phyloP scores from a whole-genome alignment of 2,797 vertebrate species.

The Cryptoblepharus egeriae region DNA sequence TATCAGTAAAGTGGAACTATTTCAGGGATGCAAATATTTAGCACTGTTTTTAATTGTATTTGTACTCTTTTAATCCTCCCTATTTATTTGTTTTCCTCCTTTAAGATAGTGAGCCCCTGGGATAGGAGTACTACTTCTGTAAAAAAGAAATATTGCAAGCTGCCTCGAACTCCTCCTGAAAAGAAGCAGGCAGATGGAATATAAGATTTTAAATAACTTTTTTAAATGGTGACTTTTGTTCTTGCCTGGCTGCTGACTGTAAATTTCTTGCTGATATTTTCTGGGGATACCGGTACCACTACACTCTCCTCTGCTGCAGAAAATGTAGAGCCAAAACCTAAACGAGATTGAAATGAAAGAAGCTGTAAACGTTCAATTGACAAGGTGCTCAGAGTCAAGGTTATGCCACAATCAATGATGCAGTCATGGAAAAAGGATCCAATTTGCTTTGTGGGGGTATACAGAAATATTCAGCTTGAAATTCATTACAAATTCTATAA shows the following conservation, averaged over 20 bases:
- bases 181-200: no score
- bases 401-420: conserved; percentile 8
- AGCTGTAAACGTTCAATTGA: conserved; percentile 20
- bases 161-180: no score
- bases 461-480: not conserved
- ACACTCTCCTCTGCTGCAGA: conserved; percentile 94
- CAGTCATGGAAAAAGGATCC: not conserved
- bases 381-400: not conserved
- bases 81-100: no score
- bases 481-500: not conserved
- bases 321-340: conserved; percentile 96
- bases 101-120: no score
- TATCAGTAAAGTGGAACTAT: no score
- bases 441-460: not conserved
- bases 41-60: no score
- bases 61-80: no score
- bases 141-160: no score
- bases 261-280: conserved; percentile 84
- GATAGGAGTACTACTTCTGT: no score
- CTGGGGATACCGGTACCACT: conserved; percentile 81
- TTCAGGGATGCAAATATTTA: no score
- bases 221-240: conserved; percentile 33
- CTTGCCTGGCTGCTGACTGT: conserved; percentile 91
- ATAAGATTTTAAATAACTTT: not conserved
- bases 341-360: conserved; percentile 43